phyloP scores from a whole-genome alignment of 2,113 vertebrate genomes.

The Parus major region DNA sequence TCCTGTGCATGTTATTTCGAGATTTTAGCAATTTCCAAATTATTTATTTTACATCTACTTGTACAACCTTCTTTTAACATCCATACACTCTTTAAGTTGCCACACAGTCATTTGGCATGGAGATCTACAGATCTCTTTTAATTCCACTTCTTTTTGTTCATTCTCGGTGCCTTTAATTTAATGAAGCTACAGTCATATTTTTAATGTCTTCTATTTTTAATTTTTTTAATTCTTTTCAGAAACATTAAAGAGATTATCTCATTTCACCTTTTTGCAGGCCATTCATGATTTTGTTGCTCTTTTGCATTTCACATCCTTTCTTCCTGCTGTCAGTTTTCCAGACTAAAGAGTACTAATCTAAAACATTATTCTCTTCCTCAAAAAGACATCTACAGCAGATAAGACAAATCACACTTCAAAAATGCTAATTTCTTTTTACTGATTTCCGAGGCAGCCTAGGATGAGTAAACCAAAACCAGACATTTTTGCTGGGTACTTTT shows the following conservation, averaged over 20 bases:
- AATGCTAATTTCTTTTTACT: neutral
- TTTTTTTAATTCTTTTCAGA: neutral
- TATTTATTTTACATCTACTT: neutral
- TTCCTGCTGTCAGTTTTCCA: neutral
- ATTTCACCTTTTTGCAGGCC: neutral
- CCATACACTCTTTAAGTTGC: neutral
- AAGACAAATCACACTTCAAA: neutral
- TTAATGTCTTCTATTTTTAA: neutral
- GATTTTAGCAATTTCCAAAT: neutral
- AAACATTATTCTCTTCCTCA: neutral
- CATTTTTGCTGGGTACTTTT: neutral
- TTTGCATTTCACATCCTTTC: neutral
- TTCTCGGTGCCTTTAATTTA: neutral
- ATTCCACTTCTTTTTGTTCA: neutral
- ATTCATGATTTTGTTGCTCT: neutral
- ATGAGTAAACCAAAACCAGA: neutral
- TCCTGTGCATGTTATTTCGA: neutral
- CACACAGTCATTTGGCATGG: neutral
- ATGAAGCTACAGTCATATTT: neutral
- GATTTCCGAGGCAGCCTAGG: neutral
- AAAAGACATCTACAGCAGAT: neutral
- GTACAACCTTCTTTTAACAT: neutral
- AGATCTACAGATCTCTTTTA: neutral
- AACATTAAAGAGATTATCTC: neutral
- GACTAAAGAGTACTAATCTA: neutral